Evolutionary conservation across 1,140 invertebrate species (phyloP).

Genomic region (Galendromus occidentalis): DNA sequence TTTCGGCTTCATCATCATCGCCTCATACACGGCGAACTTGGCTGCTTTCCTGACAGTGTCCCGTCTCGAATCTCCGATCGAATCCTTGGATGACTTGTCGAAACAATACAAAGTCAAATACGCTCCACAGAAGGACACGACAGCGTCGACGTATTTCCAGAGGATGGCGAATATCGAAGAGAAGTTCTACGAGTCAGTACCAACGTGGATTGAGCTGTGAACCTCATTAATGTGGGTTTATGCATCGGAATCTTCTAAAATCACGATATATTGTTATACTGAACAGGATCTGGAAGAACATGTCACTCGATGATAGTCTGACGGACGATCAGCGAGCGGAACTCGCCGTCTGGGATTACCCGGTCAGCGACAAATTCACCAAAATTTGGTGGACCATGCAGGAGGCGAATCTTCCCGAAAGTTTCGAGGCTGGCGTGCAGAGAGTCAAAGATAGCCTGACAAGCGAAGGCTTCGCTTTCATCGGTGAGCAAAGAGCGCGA

Average conservation of each 20-base stretch:
- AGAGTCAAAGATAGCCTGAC: constrained; percentile 36
- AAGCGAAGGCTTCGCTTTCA: constrained; percentile 69
- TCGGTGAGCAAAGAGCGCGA: constrained; percentile 41
- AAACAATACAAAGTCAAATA: constrained; percentile 92
- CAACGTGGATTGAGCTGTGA: too few species aligned
- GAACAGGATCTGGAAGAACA: constrained; percentile 83
- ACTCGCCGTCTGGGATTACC: constrained; percentile 94
- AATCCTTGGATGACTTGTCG: constrained; percentile 71
- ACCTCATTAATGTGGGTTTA: background rate
- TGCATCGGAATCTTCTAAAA: background rate
- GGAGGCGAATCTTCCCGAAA: constrained; percentile 55
- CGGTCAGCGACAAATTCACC: constrained; percentile 90
- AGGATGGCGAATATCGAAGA: constrained; percentile 88
- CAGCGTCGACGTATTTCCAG: constrained; percentile 78
- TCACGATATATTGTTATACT: constrained; percentile 15
- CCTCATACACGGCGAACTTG: constrained; percentile 92
- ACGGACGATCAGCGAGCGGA: constrained; percentile 69
- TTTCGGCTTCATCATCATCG: constrained; percentile 92
- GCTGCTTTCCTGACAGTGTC: constrained; percentile 86
- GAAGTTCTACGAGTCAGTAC: constrained; percentile 74
- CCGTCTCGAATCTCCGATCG: constrained; percentile 69
- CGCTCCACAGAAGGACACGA: constrained; percentile 56
- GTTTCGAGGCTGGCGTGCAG: constrained; percentile 50
- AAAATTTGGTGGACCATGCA: constrained; percentile 97
- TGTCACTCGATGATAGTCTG: constrained; percentile 81